Evolutionary conservation across 2,888 invertebrate species (phyloP), one percentile per base, ranked within the genome.

Genomic region (Dusona sp.): DNA sequence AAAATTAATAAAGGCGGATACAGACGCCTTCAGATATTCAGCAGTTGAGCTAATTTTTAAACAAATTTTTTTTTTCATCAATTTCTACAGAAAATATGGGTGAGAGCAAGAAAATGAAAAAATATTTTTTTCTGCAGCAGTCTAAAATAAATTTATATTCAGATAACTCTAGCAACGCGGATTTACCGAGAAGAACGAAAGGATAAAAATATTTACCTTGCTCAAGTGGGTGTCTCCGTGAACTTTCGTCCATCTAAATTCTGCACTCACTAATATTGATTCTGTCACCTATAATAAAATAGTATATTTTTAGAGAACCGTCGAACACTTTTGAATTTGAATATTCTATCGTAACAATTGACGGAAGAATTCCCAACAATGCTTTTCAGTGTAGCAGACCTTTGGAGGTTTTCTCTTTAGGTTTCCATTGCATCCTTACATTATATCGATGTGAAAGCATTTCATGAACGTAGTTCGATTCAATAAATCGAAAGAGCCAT

Each of bases 181-280:
- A 51, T 70, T 48, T 19, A n/a, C 8, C 9, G 19, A 48, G 29
- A 25, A 11, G 29, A 48, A 70, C 29, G n/a, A 9, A n/a, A 3
- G 1, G 29, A 25, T 16, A 19, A 51, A 72, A 72, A 72, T 72
- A 72, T 51, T 72, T 33, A 72, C 33, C 33, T 72, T 51, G 33
- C 42, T 42, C 38, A 45, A 36, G 29, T 29, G 70, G 25, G 61
- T 29, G 29, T 25, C 70, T 3, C 7, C 29, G 70, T 19, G 45
- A 45, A 45, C 25, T 70, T 70, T 29, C 45, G 29, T 70, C 70
- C 6, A 33, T 72, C 33, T 22, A 9, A 33, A n/a, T n/a, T 25
- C 16, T 25, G 3, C 19, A 6, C 19, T 45, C 16, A 19, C 19
- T 25, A 19, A 16, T 16, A 29, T 70, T 8, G 13, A 70, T 48